phyloP scores from a whole-genome alignment of 2,888 invertebrate species.

The Neoaliturus tenellus region DNA sequence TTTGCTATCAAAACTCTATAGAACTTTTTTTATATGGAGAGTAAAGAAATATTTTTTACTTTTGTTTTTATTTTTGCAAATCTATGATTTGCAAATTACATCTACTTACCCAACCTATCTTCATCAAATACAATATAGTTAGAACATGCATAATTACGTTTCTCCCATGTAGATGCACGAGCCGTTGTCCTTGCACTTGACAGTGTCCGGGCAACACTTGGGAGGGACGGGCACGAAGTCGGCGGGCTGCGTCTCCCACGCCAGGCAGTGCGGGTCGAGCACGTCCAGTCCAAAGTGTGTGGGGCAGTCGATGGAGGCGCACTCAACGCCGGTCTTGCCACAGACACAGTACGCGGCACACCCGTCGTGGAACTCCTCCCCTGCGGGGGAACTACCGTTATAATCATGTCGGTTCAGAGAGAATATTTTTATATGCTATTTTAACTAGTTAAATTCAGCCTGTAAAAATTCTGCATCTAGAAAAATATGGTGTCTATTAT shows the following conservation, averaged over 20 bases:
- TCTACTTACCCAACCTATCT: no score
- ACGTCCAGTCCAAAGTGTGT: conserved; percentile 91
- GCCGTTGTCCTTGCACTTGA: conserved; percentile 88
- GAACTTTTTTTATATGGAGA: no score
- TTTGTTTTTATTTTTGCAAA: no score
- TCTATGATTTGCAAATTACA: no score
- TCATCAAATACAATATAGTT: no score
- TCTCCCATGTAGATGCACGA: conserved; percentile 86
- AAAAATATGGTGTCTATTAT: no score
- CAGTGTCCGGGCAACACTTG: conserved; percentile 87
- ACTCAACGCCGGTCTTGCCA: conserved; percentile 81
- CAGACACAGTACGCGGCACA: conserved; percentile 89
- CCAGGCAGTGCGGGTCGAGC: conserved; percentile 87
- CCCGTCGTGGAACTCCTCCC: conserved; percentile 88
- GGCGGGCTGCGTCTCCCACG: conserved; percentile 90
- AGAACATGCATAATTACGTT: conserved; percentile 68
- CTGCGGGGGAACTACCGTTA: conserved; percentile 70
- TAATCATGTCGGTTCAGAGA: no score
- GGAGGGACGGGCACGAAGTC: conserved; percentile 83
- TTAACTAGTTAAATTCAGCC: no score
- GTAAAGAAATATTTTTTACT: no score
- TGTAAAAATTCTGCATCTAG: no score
- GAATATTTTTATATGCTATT: no score
- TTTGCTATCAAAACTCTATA: no score
- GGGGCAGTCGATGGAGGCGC: conserved; percentile 88